Base-by-base conservation (phyloP, 2,888 invertebrate genomes). In the Cremastinae sp. region DNA sequence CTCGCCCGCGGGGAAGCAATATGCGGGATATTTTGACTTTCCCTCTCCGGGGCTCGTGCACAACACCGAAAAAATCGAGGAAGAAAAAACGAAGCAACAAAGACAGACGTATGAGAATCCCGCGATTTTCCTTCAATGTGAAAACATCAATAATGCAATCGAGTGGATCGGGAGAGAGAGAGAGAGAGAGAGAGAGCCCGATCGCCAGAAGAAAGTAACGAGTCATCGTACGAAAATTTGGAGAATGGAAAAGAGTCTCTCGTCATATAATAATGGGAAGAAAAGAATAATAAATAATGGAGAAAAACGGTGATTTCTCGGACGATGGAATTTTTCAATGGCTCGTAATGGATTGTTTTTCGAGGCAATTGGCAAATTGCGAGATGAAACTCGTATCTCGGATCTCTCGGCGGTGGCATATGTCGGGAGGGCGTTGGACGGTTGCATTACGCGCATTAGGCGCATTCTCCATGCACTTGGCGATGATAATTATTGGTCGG, bases 351-450 rank as follows among this genome's bases (percentile, higher is more conserved):
- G 41, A 54, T 41, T 22, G 34, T 65, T 64, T 22, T 20, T 41
- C 41, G 41, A 41, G 16, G 8, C 16, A 12, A 12, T 14, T 14
- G 47, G 12, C 58, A n/a, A 58, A 61, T 36, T 10, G 51, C 22
- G 45, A 0, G 66, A n/a, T n/a, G n/a, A 53, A 59, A 66, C 53
- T 73, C 61, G 53, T 56, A 73, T 53, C 20, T 38, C 69, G 70
- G 65, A 77, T 74, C 36, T 41, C 43, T 5, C 28, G 2, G 28
- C 28, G 69, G 47, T 12, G 43, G 69, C 77, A 74, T 77, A 74
- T 77, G 77, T 65, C 70, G 54, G 36, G 65, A 74, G 74, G 74
- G 77, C 70, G 70, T 74, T 69, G 53, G 53, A 43, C 43, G 59
- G 61, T 45, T 59, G 65, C 70, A 61, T 49, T 16, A 22, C 66